phyloP scores from a whole-genome alignment of 2,113 vertebrate genomes.

The Falco punctatus region DNA sequence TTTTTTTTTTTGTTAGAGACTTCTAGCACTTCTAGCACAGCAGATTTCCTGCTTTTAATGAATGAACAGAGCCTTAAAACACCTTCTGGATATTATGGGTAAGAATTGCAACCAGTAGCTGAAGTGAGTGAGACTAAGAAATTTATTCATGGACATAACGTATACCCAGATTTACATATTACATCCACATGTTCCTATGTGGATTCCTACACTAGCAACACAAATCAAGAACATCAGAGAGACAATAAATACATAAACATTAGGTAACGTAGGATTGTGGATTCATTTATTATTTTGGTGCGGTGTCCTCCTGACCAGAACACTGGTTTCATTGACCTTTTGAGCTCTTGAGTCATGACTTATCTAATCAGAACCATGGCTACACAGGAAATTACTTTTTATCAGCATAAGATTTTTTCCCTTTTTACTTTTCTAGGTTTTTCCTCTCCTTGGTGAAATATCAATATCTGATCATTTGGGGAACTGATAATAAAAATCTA shows the following conservation, averaged over 20 bases:
- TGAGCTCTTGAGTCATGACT: neutral
- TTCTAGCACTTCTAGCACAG: neutral
- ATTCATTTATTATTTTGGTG: neutral
- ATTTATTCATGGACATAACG: neutral
- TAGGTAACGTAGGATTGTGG: neutral
- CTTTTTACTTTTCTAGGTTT: neutral
- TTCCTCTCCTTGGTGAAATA: neutral
- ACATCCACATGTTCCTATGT: neutral
- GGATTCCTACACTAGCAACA: neutral
- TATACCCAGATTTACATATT: neutral
- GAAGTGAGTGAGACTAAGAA: neutral
- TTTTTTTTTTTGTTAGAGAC: neutral
- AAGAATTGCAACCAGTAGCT: neutral
- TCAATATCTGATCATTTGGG: neutral
- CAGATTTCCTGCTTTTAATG: slow-evolving; percentile 42
- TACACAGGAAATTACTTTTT: neutral
- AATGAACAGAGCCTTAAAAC: slow-evolving; percentile 23
- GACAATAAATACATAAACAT: neutral
- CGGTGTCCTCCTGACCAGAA: neutral
- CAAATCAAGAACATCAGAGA: neutral
- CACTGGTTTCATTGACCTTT: neutral
- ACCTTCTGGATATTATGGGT: slow-evolving; percentile 11
- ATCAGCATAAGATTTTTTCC: neutral
- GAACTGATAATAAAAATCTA: neutral
- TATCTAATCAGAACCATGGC: neutral